These are phyloP conservation scores for Chaenocephalus aceratus DNA, from an alignment of 2,113 vertebrate species.

Conservation along the genomic window DNA sequence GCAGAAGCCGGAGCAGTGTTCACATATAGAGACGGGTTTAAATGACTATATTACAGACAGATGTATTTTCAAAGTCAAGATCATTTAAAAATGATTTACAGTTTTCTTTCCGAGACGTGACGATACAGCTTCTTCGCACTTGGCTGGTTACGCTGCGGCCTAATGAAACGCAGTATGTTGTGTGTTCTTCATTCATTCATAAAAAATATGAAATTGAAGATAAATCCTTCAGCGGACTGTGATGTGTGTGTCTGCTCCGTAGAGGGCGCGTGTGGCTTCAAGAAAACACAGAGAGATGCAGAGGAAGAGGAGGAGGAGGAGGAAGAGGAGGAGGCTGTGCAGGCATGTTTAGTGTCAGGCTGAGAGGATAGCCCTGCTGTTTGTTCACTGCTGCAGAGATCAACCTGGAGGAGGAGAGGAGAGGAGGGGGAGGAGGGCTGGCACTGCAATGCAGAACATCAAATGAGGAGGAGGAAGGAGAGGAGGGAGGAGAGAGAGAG, in stretches of 20 bases:
- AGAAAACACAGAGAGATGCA: not conserved
- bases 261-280: constrained; percentile 56
- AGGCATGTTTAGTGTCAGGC: constrained; percentile 37
- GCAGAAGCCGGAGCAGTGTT: too few species aligned
- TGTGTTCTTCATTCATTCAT: too few species aligned
- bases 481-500: not conserved
- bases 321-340: constrained; percentile 12
- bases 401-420: constrained; percentile 24
- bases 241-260: constrained; percentile 26
- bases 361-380: constrained; percentile 46
- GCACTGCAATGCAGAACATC: constrained; percentile 72
- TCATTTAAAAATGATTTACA: too few species aligned
- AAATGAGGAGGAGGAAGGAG: constrained; percentile 12
- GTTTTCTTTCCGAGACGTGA: too few species aligned
- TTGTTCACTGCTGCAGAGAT: constrained; percentile 63
- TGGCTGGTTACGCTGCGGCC: too few species aligned
- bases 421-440: constrained; percentile 1
- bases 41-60: too few species aligned
- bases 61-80: too few species aligned
- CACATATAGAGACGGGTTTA: too few species aligned
- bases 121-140: too few species aligned
- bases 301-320: not conserved
- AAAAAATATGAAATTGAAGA: not conserved
- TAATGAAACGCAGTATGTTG: too few species aligned
- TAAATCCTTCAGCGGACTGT: not conserved